Percentiles rank a stretch among this genome's conserved stretches.
These are phyloP conservation scores for Lottia scabra DNA, from an alignment of 2,888 invertebrate genomes.

Conservation along the genomic window DNA sequence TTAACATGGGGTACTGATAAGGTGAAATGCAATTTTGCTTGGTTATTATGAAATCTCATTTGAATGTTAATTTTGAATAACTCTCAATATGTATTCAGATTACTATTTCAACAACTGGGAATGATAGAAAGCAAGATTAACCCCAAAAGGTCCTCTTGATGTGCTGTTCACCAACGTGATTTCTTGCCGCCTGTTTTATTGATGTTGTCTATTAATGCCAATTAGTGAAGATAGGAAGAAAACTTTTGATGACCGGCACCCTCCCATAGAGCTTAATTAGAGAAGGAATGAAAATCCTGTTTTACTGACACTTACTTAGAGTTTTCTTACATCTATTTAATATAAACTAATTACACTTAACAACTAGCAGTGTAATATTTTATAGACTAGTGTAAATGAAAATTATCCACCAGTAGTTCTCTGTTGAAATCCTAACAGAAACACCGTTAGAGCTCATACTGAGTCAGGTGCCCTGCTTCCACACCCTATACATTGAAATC, in stretches of 20 bases:
- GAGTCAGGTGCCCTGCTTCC: too few relatives aligned
- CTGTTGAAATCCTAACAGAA: too few relatives aligned
- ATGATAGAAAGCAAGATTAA: not conserved
- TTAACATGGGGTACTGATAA: not conserved
- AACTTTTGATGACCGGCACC: slow-evolving; percentile 3
- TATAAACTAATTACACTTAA: too few relatives aligned
- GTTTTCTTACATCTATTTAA: not conserved
- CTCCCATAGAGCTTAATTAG: not conserved
- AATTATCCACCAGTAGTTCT: too few relatives aligned
- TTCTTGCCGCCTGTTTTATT: slow-evolving; percentile 4
- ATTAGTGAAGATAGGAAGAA: not conserved
- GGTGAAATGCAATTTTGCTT: not conserved
- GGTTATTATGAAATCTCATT: too few relatives aligned
- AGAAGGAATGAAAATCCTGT: not conserved
- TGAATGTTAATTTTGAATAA: too few relatives aligned
- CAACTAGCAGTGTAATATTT: too few relatives aligned
- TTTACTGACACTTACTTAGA: not conserved
- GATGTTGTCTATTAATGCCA: slow-evolving; percentile 7
- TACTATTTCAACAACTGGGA: too few relatives aligned
- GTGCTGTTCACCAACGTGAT: not conserved
- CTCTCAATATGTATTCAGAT: too few relatives aligned
- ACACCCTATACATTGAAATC: too few relatives aligned
- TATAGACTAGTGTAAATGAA: too few relatives aligned
- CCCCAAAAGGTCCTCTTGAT: not conserved
- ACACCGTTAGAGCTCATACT: too few relatives aligned